Percentiles rank a stretch among this genome's conserved stretches.
Evolutionary conservation across 2,113 vertebrate species (phyloP).

Genomic region (Myocastor coypus): DNA sequence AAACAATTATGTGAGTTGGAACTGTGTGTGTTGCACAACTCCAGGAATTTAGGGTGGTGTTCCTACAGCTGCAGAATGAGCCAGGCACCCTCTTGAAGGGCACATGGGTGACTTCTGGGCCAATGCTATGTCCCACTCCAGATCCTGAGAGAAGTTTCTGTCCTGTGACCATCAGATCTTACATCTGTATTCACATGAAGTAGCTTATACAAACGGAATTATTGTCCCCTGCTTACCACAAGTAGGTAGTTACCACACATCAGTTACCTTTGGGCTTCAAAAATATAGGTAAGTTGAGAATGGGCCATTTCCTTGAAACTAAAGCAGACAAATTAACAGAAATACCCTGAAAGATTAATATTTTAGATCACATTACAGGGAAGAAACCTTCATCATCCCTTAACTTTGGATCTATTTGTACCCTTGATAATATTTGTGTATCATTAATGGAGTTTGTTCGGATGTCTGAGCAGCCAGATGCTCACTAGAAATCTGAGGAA

Average conservation of each 20-base stretch:
- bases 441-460: background rate
- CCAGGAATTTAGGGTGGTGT: background rate
- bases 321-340: background rate
- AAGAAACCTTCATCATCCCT: background rate
- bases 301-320: background rate
- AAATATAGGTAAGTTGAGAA: background rate
- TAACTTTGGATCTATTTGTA: background rate
- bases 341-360: background rate
- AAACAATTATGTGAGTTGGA: background rate
- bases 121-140: background rate
- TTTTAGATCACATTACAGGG: background rate
- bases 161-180: background rate
- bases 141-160: background rate
- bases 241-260: background rate
- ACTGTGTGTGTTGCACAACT: background rate
- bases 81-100: no score
- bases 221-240: background rate
- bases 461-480: background rate
- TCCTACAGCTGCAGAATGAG: background rate
- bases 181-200: background rate
- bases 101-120: background rate
- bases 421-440: background rate
- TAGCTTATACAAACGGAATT: no score
- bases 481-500: background rate
- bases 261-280: background rate